phyloP scores from a whole-genome alignment of 2,113 vertebrate species.

The Cervus canadensis region DNA sequence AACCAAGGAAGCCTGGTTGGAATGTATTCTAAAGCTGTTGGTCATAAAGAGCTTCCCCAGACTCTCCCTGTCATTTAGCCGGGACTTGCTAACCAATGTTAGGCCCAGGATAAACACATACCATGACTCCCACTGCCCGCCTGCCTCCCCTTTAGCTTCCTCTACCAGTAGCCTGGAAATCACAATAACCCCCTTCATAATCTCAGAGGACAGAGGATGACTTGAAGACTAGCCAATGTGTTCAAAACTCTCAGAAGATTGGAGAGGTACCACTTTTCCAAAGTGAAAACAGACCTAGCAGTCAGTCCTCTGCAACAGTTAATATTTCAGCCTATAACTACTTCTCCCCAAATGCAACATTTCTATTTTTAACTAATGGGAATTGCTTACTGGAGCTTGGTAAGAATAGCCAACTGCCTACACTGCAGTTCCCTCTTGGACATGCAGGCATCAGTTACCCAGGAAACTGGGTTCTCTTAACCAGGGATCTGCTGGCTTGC shows the following conservation, averaged over 20 bases:
- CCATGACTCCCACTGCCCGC: neutral
- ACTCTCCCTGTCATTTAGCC: neutral
- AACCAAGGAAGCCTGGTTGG: neutral
- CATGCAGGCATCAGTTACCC: conserved; percentile 76
- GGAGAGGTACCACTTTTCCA: neutral
- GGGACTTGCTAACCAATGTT: neutral
- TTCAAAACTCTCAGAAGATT: neutral
- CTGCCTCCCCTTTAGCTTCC: neutral
- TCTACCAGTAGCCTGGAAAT: neutral
- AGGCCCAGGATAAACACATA: neutral
- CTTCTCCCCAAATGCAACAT: conserved; percentile 62
- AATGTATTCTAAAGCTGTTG: neutral
- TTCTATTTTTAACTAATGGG: conserved; percentile 78
- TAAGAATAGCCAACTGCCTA: conserved; percentile 80
- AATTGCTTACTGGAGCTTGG: conserved; percentile 74
- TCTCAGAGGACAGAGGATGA: neutral
- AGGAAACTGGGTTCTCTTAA: conserved; percentile 76
- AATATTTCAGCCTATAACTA: conserved; percentile 48
- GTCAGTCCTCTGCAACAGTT: conserved; percentile 50
- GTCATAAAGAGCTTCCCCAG: neutral
- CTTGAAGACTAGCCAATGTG: neutral
- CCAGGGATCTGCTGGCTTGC: conserved; percentile 4
- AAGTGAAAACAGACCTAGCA: conserved; percentile 39
- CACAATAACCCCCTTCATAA: neutral
- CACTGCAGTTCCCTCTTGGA: conserved; percentile 61